phyloP scores from a whole-genome alignment of 2,888 invertebrate genomes.

The Crossocerus cetratus region DNA sequence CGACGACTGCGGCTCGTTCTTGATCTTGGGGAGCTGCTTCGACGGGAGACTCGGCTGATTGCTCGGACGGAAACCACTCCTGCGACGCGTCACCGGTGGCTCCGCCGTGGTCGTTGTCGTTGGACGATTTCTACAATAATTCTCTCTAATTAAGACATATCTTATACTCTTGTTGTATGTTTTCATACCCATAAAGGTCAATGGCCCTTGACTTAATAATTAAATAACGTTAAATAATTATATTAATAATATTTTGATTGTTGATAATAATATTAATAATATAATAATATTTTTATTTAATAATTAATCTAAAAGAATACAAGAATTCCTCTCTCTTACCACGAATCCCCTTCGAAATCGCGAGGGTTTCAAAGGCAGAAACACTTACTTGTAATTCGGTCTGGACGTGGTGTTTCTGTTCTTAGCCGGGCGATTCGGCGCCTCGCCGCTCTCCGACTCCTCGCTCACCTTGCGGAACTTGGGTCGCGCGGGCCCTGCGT shows the following conservation, averaged over 20 bases:
- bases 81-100: conserved; percentile 68
- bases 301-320: too few relatives aligned
- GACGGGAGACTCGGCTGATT: conserved; percentile 78
- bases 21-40: conserved; percentile 58
- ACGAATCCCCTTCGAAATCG: too few relatives aligned
- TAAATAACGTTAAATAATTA: neutral
- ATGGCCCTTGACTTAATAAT: neutral
- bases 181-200: neutral
- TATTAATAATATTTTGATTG: too few relatives aligned
- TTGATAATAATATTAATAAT: too few relatives aligned
- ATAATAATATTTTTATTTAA: too few relatives aligned
- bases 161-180: neutral
- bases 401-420: conserved; percentile 71
- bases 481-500: conserved; percentile 58
- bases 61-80: conserved; percentile 85
- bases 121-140: conserved; percentile 52
- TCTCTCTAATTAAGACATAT: neutral
- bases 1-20: conserved; percentile 50
- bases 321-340: too few relatives aligned
- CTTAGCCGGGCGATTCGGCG: conserved; percentile 65
- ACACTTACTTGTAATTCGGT: conserved; percentile 76
- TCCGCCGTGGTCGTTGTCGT: conserved; percentile 70
- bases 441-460: conserved; percentile 61
- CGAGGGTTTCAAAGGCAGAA: neutral
- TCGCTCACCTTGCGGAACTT: conserved; percentile 73